Evolutionary conservation across 2,888 invertebrate genomes (phyloP).

Genomic region (Gryllus longicercus): DNA sequence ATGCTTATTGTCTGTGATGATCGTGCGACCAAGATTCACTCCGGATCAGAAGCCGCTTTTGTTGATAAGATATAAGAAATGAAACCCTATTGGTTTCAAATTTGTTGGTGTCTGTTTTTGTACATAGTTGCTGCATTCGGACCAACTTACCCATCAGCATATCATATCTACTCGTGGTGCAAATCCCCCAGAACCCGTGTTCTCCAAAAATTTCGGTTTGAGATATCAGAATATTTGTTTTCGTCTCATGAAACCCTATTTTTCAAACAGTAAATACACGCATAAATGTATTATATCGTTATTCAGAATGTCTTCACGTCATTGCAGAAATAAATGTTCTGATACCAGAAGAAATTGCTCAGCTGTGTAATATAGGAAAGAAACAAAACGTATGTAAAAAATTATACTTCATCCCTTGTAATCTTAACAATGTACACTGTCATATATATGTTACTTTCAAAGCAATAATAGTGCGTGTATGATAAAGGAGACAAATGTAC

Average conservation of each 20-base stretch:
- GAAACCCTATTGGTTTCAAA: background rate
- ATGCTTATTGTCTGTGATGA: too few species aligned
- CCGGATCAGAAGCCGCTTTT: background rate
- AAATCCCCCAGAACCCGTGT: background rate
- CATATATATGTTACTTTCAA: constrained; percentile 1
- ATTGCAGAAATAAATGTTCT: constrained; percentile 25
- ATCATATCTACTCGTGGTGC: background rate
- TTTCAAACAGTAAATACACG: background rate
- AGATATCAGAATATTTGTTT: background rate
- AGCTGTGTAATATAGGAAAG: constrained; percentile 35
- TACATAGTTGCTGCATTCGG: constrained; percentile 17
- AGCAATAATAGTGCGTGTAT: constrained; percentile 11
- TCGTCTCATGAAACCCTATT: background rate
- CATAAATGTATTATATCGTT: constrained; percentile 6
- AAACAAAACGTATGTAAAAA: constrained; percentile 5
- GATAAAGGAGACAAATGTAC: background rate
- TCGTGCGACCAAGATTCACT: background rate
- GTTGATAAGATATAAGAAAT: background rate
- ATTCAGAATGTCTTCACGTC: constrained; percentile 1
- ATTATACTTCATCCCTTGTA: background rate
- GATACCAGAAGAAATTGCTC: constrained; percentile 37
- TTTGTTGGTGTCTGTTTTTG: constrained; percentile 1
- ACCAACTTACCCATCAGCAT: background rate
- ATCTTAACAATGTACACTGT: background rate
- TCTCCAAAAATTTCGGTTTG: background rate